A percentile compares a stretch with the other conserved stretches of the same genome.
These are phyloP conservation scores for Adelosebastes latens DNA, from an alignment of 2,797 vertebrate species.

Conservation along the genomic window DNA sequence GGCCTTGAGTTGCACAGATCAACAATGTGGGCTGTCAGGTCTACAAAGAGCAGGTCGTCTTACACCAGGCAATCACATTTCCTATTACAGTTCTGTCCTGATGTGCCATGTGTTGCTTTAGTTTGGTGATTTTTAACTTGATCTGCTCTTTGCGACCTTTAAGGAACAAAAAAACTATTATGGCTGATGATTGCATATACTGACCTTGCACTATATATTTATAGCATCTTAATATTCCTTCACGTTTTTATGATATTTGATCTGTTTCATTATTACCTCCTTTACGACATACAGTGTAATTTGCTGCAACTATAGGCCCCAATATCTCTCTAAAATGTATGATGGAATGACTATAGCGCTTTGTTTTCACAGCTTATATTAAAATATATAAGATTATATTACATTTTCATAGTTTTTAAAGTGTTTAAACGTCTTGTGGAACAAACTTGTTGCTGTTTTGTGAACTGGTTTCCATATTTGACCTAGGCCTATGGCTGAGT, in stretches of 20 bases:
- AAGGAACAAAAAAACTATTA: neutral
- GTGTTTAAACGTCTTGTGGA: neutral
- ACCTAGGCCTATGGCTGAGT: neutral
- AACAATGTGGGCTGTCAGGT: neutral
- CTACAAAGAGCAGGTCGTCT: conserved; percentile 3
- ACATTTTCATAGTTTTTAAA: neutral
- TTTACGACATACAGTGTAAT: neutral
- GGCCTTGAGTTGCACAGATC: neutral
- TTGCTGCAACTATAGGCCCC: neutral
- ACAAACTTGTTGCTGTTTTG: neutral
- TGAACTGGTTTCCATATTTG: neutral
- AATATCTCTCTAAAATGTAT: neutral
- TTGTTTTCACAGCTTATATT: neutral
- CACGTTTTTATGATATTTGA: neutral
- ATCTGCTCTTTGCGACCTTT: neutral
- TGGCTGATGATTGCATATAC: neutral
- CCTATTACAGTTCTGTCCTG: too few species aligned
- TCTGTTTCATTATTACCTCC: neutral
- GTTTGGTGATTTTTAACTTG: neutral
- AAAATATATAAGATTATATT: neutral
- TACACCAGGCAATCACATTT: neutral
- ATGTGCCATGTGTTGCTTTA: neutral
- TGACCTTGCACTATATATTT: neutral
- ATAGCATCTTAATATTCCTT: neutral
- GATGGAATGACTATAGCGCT: neutral